phyloP scores from a whole-genome alignment of 2,888 invertebrate species.

The Tanaodytes sp. region DNA sequence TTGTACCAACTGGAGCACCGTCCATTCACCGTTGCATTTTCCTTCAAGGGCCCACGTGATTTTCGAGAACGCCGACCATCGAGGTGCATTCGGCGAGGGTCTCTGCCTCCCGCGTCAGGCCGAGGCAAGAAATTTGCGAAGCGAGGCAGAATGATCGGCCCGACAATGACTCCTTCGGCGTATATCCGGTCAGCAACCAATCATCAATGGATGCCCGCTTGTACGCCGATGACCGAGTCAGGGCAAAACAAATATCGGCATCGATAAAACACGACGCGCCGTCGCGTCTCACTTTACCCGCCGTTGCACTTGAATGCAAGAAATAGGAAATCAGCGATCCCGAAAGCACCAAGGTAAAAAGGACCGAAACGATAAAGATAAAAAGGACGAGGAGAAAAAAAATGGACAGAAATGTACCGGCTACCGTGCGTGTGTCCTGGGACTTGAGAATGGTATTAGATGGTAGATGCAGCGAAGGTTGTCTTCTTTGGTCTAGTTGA shows the following conservation, averaged over 20 bases:
- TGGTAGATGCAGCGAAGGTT: too few relatives aligned
- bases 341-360: conserved; percentile 4
- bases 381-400: neutral
- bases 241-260: conserved; percentile 40
- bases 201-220: neutral
- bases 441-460: too few relatives aligned
- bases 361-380: neutral
- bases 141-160: conserved; percentile 31
- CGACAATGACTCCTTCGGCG: conserved; percentile 23
- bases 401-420: conserved; percentile 9
- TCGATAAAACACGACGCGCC: conserved; percentile 32
- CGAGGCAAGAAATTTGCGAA: conserved; percentile 31
- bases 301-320: conserved; percentile 26
- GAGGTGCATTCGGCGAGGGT: conserved; percentile 8
- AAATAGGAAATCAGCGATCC: conserved; percentile 12
- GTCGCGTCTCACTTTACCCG: conserved; percentile 28
- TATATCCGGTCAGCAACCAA: conserved; percentile 31
- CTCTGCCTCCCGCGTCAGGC: neutral
- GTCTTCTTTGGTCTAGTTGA: too few relatives aligned
- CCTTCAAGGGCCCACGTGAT: neutral
- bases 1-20: neutral
- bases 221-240: conserved; percentile 28
- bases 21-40: neutral
- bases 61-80: neutral
- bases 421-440: conserved; percentile 3